Base-by-base conservation (phyloP, 2,888 invertebrate genomes). In the Drosophila pseudotalamancana region DNA sequence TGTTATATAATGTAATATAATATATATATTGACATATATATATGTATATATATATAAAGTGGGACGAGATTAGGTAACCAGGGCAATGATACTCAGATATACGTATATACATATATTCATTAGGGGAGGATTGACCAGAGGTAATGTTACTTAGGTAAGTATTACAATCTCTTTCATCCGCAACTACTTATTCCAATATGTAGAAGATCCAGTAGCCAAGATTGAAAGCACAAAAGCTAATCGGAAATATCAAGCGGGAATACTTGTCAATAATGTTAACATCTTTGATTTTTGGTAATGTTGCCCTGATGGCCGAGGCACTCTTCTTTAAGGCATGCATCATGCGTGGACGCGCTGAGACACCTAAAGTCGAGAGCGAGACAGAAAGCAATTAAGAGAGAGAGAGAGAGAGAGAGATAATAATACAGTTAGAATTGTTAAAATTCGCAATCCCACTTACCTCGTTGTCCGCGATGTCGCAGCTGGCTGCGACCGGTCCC, bases 261-360 rank as follows among this genome's bases (percentile, higher is more conserved):
- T 98, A 98, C 88, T 98, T 98, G 92, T 99, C 99, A 89, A 99
- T 99, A 77, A 98, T 95, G 91, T 99, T 99, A 65, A 99, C 98
- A 92, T 99, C 98, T 87, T 98, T 96, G 78, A 99, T 98, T 92
- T 96, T 96, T n/a, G 98, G 98, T 94, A 98, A 95, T 27, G 97
- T 96, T n/a, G 95, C 95, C 89, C 95, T 96, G 80, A 97, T 92
- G 27, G 96, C 97, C n/a, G 95, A 95, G 2, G 97, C 97, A 42
- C 97, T 96, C 81, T 95, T 95, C 46, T 95, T 94, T 12, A 97
- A 92, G 11, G 97, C 97, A 90, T 97, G 96, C 68, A 97, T 92
- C 91, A 97, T 93, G 91, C 94, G 95, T 68, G 94, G 93, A 46
- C 89, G 89, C 45, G 89, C 87, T 31, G 77, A 49, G 12, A 75